Conservation (phyloP, 2,888 invertebrate genomes). For the Ochropleura plecta region DNA sequence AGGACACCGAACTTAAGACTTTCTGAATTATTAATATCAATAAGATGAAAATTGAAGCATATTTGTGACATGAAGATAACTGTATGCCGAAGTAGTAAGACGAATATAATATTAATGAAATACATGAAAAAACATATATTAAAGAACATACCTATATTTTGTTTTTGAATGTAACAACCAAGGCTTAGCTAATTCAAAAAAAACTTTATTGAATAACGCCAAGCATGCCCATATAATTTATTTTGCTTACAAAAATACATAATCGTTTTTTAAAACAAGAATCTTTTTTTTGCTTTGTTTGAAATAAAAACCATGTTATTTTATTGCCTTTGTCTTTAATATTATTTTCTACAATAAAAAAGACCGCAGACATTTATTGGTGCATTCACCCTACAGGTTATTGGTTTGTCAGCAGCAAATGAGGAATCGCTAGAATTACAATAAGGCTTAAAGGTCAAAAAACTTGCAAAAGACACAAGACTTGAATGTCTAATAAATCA, state of each 20-base stretch:
- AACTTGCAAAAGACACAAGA: constrained; percentile 40
- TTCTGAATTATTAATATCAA: no score
- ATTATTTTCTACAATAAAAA: constrained; percentile 26
- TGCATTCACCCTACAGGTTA: constrained; percentile 43
- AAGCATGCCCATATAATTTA: not conserved
- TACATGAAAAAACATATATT: no score
- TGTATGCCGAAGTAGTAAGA: no score
- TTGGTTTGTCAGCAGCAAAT: constrained; percentile 25
- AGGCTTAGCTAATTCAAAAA: not conserved
- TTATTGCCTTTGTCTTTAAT: not conserved
- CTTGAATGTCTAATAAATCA: constrained; percentile 34
- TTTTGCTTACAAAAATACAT: not conserved
- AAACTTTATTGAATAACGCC: no score
- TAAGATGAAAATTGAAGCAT: no score
- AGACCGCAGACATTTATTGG: constrained; percentile 21
- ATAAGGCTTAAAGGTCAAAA: constrained; percentile 54
- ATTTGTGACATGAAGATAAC: no score
- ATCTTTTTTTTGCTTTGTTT: not conserved
- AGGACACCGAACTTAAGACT: no score
- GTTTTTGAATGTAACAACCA: not conserved
- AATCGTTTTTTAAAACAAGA: not conserved
- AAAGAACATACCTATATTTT: no score
- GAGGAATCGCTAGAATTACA: constrained; percentile 49
- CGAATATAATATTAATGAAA: no score
- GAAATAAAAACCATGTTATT: not conserved